phyloP scores from a whole-genome alignment of 2,888 invertebrate genomes.

The Conchocele bisecta region DNA sequence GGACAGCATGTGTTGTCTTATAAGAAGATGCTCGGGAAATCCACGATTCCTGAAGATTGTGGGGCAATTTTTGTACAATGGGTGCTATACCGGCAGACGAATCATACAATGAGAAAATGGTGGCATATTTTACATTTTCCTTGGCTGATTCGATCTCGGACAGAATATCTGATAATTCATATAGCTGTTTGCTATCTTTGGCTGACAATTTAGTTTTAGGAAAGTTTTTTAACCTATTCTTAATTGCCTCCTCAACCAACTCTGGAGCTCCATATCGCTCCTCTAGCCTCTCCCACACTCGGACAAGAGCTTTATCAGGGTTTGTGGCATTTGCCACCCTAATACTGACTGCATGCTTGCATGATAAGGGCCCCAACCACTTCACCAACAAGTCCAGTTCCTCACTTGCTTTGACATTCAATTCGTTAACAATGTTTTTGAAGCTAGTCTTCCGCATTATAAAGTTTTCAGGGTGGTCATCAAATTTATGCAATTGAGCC shows the following conservation, averaged over 20 bases:
- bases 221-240: constrained; percentile 18
- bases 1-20: constrained; percentile 5
- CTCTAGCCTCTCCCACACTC: constrained; percentile 32
- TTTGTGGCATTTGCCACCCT: constrained; percentile 20
- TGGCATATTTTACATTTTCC: constrained; percentile 9
- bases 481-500: not conserved
- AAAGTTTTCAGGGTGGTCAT: not conserved
- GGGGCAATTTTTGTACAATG: constrained; percentile 15
- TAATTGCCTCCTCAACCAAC: constrained; percentile 9
- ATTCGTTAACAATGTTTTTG: not conserved
- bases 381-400: constrained; percentile 38
- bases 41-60: constrained; percentile 17
- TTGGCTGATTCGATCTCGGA: constrained; percentile 12
- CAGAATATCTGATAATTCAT: constrained; percentile 21
- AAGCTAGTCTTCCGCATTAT: constrained; percentile 2
- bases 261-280: constrained; percentile 40
- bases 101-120: constrained; percentile 14
- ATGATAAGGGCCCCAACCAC: constrained; percentile 32
- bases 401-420: not conserved
- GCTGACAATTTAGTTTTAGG: constrained; percentile 4
- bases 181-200: constrained; percentile 13
- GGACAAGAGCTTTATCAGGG: constrained; percentile 11
- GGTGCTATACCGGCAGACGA: constrained; percentile 14
- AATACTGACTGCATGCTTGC: constrained; percentile 30
- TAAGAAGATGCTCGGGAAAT: constrained; percentile 3